Percentiles rank a stretch among this genome's conserved stretches.
Evolutionary conservation across 2,888 invertebrate species (phyloP).

Genomic region (Aleiodes alternator): DNA sequence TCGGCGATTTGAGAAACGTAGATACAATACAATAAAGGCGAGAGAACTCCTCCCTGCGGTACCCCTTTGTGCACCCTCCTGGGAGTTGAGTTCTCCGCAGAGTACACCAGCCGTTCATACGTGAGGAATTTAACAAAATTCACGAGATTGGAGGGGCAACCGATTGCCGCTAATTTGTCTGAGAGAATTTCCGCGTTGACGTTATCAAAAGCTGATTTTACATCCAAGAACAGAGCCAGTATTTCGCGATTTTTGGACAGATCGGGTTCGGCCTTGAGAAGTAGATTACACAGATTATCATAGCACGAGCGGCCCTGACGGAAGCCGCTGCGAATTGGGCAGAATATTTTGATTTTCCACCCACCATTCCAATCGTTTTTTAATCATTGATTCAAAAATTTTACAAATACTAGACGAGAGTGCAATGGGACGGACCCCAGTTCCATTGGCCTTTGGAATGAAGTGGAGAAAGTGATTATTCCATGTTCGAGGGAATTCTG

Average conservation of each 20-base stretch:
- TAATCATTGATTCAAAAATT: constrained; percentile 55
- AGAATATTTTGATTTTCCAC: constrained; percentile 46
- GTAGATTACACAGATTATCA: constrained; percentile 48
- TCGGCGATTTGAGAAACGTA: too few species aligned
- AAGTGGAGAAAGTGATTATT: constrained; percentile 47
- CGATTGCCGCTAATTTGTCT: too few species aligned
- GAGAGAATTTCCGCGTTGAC: too few species aligned
- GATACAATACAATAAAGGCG: too few species aligned
- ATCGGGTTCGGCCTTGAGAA: neutral
- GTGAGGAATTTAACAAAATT: too few species aligned
- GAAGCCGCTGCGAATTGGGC: constrained; percentile 52
- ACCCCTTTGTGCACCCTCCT: too few species aligned
- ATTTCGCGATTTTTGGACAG: neutral
- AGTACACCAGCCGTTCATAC: too few species aligned
- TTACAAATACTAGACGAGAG: constrained; percentile 54
- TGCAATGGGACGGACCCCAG: constrained; percentile 48
- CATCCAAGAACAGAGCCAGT: neutral
- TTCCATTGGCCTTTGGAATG: constrained; percentile 49
- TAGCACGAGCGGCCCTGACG: constrained; percentile 45
- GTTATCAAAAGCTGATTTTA: neutral
- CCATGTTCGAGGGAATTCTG: constrained; percentile 40
- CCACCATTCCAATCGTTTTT: constrained; percentile 21
- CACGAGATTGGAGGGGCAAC: too few species aligned
- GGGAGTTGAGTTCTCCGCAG: too few species aligned
- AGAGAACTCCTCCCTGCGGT: too few species aligned